phyloP scores from a whole-genome alignment of 2,888 invertebrate genomes.

The Aelia acuminata region DNA sequence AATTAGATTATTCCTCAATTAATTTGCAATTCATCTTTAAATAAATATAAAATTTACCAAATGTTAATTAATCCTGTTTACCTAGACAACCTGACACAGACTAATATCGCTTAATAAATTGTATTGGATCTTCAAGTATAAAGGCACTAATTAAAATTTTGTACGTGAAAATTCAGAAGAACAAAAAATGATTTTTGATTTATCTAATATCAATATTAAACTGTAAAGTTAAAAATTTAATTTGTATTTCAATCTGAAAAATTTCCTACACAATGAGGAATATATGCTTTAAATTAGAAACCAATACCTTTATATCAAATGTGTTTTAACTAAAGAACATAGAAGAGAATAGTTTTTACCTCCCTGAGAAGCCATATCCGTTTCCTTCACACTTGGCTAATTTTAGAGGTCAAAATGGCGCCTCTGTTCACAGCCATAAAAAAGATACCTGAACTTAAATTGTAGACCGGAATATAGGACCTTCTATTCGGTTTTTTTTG shows the following conservation, averaged over 20 bases:
- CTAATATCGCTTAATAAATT: no score
- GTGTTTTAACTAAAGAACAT: neutral
- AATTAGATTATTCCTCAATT: no score
- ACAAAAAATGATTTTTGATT: no score
- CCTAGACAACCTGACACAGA: no score
- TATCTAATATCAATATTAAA: neutral
- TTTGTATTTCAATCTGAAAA: no score
- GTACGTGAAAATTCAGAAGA: no score
- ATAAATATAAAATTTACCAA: no score
- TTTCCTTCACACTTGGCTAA: constrained; percentile 38
- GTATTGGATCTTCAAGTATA: neutral
- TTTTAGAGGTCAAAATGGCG: constrained; percentile 24
- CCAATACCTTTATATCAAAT: neutral
- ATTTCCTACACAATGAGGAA: neutral
- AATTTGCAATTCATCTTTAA: no score
- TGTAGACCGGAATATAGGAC: neutral
- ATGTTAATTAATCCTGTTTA: no score
- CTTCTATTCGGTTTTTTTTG: no score
- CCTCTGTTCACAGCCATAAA: neutral
- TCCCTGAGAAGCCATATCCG: neutral
- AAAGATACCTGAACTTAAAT: no score
- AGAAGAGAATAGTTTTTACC: neutral
- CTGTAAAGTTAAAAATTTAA: neutral
- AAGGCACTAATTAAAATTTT: neutral
- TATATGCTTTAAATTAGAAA: neutral